Evolutionary conservation across 1,140 invertebrate species (phyloP), one percentile per base, ranked within the genome.

Genomic region (Liolophura sinensis): DNA sequence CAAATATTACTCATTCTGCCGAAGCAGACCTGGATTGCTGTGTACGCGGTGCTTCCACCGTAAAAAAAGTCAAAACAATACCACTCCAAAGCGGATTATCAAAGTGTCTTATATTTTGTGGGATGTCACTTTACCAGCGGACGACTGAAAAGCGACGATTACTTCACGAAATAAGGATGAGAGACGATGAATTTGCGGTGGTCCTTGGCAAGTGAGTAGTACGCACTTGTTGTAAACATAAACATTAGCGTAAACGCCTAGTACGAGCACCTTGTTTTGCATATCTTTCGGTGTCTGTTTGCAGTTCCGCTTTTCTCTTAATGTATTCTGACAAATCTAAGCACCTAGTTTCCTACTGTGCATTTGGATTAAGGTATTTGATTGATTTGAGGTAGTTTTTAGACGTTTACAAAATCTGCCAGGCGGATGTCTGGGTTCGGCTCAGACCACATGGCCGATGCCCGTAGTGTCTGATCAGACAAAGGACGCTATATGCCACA

Each of bases 1-100:
- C 78, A 80, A 80, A 75, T 78, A 77, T 72, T 80, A 78, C 78
- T 74, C 78, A 78, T 76, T 79, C 70, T 76, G 62, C 60, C 69
- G 58, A 66, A 65, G 70, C 74, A 72, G 71, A 68, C 68, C 68
- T 69, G 68, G 70, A 69, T 68, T 64, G 68, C 68, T 68, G 73
- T 77, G 65, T 65, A 70, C 62, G 49, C 60, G 51, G 24, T 55
- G 54, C 64, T 65, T 58, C 58, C 67, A 65, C 56, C 64, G 52
- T 55, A 69, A 61, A 56, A 56, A 63, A 60, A 40, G 31, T 40
- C 31, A 40, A 40, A 40, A 40, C 31, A 40, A 40, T 40, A 40
- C 31, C 31, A 40, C 31, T 40, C 31, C 31, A 40, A 40, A 40
- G 31, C 31, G 31, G 31, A 40, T 40, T 40, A 40, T 40, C 31